These are phyloP conservation scores for Bryconaethiops microstoma DNA, from an alignment of 2,797 vertebrate genomes.

Conservation along the genomic window DNA sequence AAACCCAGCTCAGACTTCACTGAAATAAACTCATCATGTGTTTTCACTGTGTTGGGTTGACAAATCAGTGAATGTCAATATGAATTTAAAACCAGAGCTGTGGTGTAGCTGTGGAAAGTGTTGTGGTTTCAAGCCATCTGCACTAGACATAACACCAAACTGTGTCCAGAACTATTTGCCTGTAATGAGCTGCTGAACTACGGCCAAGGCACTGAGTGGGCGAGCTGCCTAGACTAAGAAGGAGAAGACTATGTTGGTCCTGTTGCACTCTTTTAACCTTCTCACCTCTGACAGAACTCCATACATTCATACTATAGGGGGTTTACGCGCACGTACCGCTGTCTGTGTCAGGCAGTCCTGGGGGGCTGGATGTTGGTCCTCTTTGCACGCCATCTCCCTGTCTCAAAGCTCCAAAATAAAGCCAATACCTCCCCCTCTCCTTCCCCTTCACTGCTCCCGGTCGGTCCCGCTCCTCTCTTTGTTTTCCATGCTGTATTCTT, in stretches of 20 bases:
- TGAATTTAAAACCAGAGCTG: not conserved
- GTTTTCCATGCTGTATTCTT: slow-evolving; percentile 55
- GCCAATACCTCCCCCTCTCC: not conserved
- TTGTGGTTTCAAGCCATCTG: not conserved
- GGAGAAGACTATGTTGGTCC: no score
- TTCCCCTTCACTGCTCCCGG: slow-evolving; percentile 13
- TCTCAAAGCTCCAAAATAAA: slow-evolving; percentile 53
- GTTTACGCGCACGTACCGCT: slow-evolving; percentile 50
- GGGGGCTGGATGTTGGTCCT: slow-evolving; percentile 74
- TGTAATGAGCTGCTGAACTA: no score
- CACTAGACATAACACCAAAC: not conserved
- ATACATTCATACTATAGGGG: not conserved
- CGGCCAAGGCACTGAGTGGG: no score
- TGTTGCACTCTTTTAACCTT: not conserved
- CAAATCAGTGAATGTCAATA: not conserved
- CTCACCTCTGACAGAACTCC: not conserved
- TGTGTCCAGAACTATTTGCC: no score
- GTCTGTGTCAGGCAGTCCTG: slow-evolving; percentile 62
- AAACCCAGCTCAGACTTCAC: not conserved
- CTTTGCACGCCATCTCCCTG: slow-evolving; percentile 82
- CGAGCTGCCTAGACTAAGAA: no score
- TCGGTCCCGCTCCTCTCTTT: slow-evolving; percentile 30
- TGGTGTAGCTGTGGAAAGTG: not conserved
- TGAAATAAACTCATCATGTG: not conserved
- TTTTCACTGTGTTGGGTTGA: not conserved